Base-by-base conservation (phyloP, 2,888 invertebrate species). In the Drosophila greeni region DNA sequence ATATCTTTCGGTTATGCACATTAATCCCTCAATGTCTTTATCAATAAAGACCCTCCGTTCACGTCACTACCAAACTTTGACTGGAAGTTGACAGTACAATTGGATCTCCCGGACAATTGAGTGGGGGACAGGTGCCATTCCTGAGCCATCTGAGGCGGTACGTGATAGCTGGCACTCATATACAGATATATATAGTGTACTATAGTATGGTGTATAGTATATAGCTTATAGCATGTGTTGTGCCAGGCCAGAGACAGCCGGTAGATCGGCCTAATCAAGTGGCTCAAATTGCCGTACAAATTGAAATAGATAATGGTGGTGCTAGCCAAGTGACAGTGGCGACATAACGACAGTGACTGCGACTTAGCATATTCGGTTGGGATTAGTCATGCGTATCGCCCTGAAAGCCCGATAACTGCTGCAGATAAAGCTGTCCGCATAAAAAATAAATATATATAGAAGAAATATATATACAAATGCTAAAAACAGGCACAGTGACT, bases 291-390 rank as follows among this genome's bases (percentile, higher is more conserved):
- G 71, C 65, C 34, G 36, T 68, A 74, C 65, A 62, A 65, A 72
- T 64, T 54, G 71, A 52, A 72, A 66, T 56, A 69, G 68, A 49
- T 66, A 66, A 66, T 37, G 48, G 48, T 18, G 47, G n/a, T n/a
- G n/a, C n/a, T 18, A 29, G 18, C 7, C 52, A 61, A 60, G 56
- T 64, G 60, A 43, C 62, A 64, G 45, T 16, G 42, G 55, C 45
- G 59, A 60, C 60, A 60, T 55, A 47, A 20, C 45, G 45, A 47
- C 60, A 11, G 54, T 40, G 45, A 49, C 51, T 57, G 29, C 61
- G 55, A 60, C 55, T 71, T 64, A 70, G 76, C 70, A 76, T 76
- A 75, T 69, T 80, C 62, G 45, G 52, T 75, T 76, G 45, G 54
- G 39, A 71, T 80, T 77, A 80, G 75, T 77, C 77, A 77, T 54